These are phyloP conservation scores for Strigops habroptila DNA, from an alignment of 2,113 vertebrate genomes.

Conservation along the genomic window DNA sequence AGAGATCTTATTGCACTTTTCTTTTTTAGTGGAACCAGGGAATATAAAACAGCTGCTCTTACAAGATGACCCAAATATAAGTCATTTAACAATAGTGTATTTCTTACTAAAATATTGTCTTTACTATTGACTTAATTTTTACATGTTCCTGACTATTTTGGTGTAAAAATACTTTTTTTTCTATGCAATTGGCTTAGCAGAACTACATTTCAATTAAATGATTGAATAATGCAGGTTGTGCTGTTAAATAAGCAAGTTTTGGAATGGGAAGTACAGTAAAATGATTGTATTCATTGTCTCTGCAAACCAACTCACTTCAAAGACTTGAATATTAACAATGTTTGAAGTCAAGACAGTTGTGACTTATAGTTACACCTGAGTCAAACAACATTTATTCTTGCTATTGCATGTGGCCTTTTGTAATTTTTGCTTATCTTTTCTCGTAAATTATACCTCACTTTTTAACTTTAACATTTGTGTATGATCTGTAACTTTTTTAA, in stretches of 20 bases:
- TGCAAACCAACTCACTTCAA: background rate
- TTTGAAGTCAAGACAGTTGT: background rate
- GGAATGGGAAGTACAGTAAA: background rate
- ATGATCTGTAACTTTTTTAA: background rate
- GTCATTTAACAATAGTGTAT: background rate
- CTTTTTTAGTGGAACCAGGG: background rate
- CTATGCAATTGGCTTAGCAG: background rate
- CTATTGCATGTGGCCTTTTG: background rate
- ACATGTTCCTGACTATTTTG: background rate
- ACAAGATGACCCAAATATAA: slow-evolving; percentile 4
- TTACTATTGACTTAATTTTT: background rate
- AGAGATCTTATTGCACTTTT: slow-evolving; percentile 35
- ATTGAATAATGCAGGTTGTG: slow-evolving; percentile 13
- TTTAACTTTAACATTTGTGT: background rate
- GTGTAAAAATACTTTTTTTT: background rate
- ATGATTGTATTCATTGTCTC: background rate
- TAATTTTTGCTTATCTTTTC: background rate
- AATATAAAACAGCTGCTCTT: slow-evolving; percentile 15
- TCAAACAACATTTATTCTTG: background rate
- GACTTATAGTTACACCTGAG: background rate
- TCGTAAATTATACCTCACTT: background rate
- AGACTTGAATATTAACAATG: background rate
- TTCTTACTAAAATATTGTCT: background rate
- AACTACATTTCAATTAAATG: background rate
- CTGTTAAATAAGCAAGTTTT: slow-evolving; percentile 10